Base-by-base conservation (phyloP, 2,797 vertebrate species). In the Nannoperca obscura region DNA sequence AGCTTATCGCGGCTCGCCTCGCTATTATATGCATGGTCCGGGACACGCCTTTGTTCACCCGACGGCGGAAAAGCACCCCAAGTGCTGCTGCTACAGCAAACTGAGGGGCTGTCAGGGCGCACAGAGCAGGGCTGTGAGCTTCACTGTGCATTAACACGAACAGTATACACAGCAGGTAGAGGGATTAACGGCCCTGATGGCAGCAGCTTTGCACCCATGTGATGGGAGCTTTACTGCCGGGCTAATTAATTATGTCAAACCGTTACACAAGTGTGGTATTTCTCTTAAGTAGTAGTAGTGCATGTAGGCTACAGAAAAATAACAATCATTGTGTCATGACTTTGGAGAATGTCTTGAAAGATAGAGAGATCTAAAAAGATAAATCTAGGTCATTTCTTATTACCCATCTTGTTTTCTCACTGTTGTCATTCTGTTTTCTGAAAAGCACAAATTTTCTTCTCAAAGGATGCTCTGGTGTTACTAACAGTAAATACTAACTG, bases 141-240 rank as follows among this genome's bases (percentile, higher is more conserved):
- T n/a, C 59, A 4, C 0, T 24, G 52, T 52, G 57, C 50, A 4
- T 40, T 11, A 17, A 47, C 19, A 14, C 52, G 36, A 1, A 10
- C 36, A 38, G 9, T 11, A 38, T 10, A 50, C 3, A 22, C 19
- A 20, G 53, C 0, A 54, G 71, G 59, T 20, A 1, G 68, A 44
- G 1, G 89, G 91, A 91, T 93, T 92, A 93, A 24, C 50, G 40
- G 71, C 54, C 71, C 53, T 1, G 74, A 10, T 47, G 80, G 74
- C 75, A 73, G 80, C 85, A 59, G 91, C 84, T 93, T 93, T 89
- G 82, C 50, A 1, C 49, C 82, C 92, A 91, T 89, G 91, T 92
- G 91, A 89, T 82, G 65, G 40, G 76, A 88, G 90, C 82, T 91
- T 90, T 88, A 67, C 52, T 5, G 24, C n/a, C 2, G 30, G 30